These are phyloP conservation scores for Allacma fusca DNA, from an alignment of 2,888 invertebrate genomes.

Conservation along the genomic window DNA sequence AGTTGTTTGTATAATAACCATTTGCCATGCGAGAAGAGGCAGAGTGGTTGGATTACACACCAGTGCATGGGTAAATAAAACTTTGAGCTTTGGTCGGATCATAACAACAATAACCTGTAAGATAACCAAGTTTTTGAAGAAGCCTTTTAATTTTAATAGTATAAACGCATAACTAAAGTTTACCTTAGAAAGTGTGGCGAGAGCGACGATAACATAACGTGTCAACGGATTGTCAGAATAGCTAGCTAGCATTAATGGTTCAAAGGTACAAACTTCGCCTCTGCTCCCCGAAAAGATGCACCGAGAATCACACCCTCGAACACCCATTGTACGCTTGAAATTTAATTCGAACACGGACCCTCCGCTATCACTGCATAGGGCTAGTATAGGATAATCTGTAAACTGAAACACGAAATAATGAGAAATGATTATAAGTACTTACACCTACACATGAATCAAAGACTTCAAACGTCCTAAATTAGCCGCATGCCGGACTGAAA, in stretches of 20 bases:
- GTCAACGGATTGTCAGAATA: constrained; percentile 73
- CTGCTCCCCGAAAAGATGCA: constrained; percentile 97
- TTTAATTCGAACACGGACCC: constrained; percentile 95
- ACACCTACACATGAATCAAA: not conserved
- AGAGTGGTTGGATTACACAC: constrained; percentile 77
- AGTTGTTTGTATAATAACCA: constrained; percentile 81
- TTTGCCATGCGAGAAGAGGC: constrained; percentile 92
- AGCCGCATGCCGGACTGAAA: too few relatives aligned
- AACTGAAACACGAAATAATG: constrained; percentile 67
- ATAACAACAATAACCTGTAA: constrained; percentile 78
- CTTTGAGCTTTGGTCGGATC: constrained; percentile 78
- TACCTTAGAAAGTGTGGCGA: constrained; percentile 93
- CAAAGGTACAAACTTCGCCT: constrained; percentile 86
- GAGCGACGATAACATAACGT: constrained; percentile 81
- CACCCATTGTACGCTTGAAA: constrained; percentile 86
- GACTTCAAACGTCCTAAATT: not conserved
- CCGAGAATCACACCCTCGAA: constrained; percentile 86
- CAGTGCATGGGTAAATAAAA: constrained; percentile 79
- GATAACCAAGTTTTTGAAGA: not conserved
- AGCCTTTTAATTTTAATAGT: too few relatives aligned
- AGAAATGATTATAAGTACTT: not conserved
- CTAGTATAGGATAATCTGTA: constrained; percentile 77
- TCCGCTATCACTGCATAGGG: constrained; percentile 87
- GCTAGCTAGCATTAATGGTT: constrained; percentile 72
- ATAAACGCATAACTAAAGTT: constrained; percentile 51